A percentile compares a stretch with the other conserved stretches of the same genome.
Evolutionary conservation across 2,888 invertebrate genomes (phyloP).

Genomic region (Epinotia demarniana): DNA sequence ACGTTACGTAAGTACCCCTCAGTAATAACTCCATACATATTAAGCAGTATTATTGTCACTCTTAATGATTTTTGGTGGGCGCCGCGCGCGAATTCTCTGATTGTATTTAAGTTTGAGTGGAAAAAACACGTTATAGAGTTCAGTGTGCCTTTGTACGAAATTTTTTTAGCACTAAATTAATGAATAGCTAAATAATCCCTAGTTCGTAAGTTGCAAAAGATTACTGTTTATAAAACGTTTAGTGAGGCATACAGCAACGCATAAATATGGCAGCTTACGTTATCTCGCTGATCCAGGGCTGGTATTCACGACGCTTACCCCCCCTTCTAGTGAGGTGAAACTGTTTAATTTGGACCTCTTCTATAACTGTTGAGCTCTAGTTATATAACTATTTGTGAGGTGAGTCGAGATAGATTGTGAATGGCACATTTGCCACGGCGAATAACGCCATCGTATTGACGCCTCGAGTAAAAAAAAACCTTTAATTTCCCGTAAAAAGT

Average conservation of each 20-base stretch:
- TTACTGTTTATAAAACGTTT: background rate
- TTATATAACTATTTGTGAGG: background rate
- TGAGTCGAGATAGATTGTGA: background rate
- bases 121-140: background rate
- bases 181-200: too few species aligned
- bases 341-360: background rate
- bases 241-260: slow-evolving; percentile 24
- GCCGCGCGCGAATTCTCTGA: background rate
- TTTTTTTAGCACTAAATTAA: too few species aligned
- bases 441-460: slow-evolving; percentile 30
- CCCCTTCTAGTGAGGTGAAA: background rate
- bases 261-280: slow-evolving; percentile 47
- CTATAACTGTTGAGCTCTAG: background rate
- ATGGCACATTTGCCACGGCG: slow-evolving; percentile 26
- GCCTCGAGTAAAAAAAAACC: too few species aligned
- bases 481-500: too few species aligned
- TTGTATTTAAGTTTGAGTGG: background rate
- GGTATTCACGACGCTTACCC: background rate
- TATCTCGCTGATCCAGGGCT: slow-evolving; percentile 42
- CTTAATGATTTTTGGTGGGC: too few species aligned
- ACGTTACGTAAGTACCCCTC: too few species aligned
- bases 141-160: too few species aligned
- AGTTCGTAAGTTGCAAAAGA: background rate
- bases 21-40: too few species aligned
- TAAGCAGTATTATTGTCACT: too few species aligned